Evolutionary conservation across 2,113 vertebrate genomes (phyloP).

Genomic region (Dasyurus viverrinus): DNA sequence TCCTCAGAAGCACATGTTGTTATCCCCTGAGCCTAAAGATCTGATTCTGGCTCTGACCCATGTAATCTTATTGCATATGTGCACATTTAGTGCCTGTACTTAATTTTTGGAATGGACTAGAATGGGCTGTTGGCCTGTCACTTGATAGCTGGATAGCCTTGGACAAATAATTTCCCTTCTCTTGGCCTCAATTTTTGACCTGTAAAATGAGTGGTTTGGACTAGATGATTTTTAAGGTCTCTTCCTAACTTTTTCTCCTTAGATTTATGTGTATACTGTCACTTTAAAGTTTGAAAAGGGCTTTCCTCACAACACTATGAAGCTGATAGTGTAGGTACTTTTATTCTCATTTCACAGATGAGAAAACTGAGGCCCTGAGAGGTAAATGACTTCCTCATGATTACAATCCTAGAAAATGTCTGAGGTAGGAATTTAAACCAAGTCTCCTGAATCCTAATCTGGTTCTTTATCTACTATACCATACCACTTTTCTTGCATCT

Average conservation of each 20-base stretch:
- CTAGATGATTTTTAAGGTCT: not conserved
- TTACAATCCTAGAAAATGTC: not conserved
- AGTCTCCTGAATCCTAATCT: not conserved
- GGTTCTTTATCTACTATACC: not conserved
- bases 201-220: not conserved
- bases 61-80: not conserved
- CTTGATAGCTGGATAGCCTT: not conserved
- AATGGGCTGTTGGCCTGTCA: not conserved
- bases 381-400: not conserved
- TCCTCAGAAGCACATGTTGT: not conserved
- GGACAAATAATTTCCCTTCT: not conserved
- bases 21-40: not conserved
- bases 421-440: not conserved
- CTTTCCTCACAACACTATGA: not conserved
- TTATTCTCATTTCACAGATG: not conserved
- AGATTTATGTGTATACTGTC: not conserved
- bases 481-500: not conserved
- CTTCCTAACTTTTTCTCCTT: not conserved
- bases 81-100: not conserved
- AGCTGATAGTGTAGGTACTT: not conserved
- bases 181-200: not conserved
- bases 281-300: not conserved
- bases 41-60: not conserved
- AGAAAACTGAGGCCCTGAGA: not conserved
- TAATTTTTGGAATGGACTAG: not conserved